Base-by-base conservation (phyloP, 2,888 invertebrate genomes). In the Sesia apiformis region DNA sequence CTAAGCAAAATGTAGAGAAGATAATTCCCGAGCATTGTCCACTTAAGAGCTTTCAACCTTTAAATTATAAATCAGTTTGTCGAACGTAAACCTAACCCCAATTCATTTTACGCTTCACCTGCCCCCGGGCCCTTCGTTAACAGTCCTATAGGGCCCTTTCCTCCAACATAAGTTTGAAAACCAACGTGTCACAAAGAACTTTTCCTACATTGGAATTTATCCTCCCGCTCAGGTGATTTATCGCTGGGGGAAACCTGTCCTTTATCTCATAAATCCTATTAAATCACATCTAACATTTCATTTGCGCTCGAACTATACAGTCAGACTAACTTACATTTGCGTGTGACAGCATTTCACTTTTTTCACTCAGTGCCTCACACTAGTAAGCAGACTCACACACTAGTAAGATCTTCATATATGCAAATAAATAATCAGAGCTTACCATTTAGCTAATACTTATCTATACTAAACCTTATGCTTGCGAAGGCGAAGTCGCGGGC, bases 211-310 rank as follows among this genome's bases (percentile, higher is more conserved):
- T 42, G 39, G 51, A 55, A 55, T 55, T 52, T 52, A 52, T 55
- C 52, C 52, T 55, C 52, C 49, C 23, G 49, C 49, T 49, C 38
- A 41, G 4, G 39, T 54, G 52, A 53, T 46, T 41, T 54, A 54
- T 39, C 8, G 38, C 42, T 49, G 8, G 40, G 4, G 40, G 8
- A 23, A 54, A 54, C 49, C 23, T 51, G 49, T 38, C 40, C 42
- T 40, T 46, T 38, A n/a, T 46, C 46, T 40, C 53, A 52, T 53
- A 52, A 54, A 56, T 57, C 54, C 38, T 38, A 40, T 53, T 51
- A 49, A 53, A 46, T 46, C 52, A 53, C 54, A 55, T 46, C 46
- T 3, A n/a, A 46, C 46, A 46, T 55, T 56, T 60, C 56, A 60
- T 58, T 58, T 54, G 51, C 50, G 54, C 4, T 43, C 39, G 52